phyloP scores from a whole-genome alignment of 2,888 invertebrate species.

The Amphipyra berbera region DNA sequence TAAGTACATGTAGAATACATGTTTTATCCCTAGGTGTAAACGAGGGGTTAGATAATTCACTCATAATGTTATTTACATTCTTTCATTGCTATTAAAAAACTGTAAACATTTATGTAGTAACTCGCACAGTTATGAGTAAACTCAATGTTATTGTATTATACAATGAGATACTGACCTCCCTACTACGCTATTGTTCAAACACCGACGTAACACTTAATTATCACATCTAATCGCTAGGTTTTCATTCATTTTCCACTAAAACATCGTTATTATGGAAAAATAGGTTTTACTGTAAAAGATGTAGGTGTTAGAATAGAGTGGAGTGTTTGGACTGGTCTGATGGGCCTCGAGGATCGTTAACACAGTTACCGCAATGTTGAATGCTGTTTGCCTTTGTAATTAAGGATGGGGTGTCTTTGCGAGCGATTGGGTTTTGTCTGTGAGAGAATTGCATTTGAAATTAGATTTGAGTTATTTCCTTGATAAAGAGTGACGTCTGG shows the following conservation, averaged over 20 bases:
- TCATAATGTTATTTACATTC: not conserved
- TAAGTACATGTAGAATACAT: no score
- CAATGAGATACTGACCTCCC: constrained; percentile 59
- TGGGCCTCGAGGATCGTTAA: constrained; percentile 48
- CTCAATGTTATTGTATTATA: constrained; percentile 52
- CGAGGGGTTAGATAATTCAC: no score
- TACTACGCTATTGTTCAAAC: constrained; percentile 51
- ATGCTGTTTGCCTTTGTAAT: constrained; percentile 56
- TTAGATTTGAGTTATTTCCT: constrained; percentile 4
- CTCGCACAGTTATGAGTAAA: constrained; percentile 36
- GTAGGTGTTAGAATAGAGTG: constrained; percentile 20
- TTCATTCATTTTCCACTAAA: constrained; percentile 54
- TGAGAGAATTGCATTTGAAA: constrained; percentile 8
- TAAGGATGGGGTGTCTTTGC: constrained; percentile 49
- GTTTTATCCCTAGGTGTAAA: no score
- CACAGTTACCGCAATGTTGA: constrained; percentile 48
- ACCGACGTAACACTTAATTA: constrained; percentile 51
- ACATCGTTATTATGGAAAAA: constrained; percentile 14
- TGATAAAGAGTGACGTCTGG: no score
- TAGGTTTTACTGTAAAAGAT: constrained; percentile 17
- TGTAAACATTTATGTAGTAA: constrained; percentile 10
- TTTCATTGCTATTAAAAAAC: constrained; percentile 8
- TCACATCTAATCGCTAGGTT: constrained; percentile 54
- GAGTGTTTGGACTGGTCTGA: constrained; percentile 12
- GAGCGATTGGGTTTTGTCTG: constrained; percentile 35